Base-by-base conservation (phyloP, 2,888 invertebrate genomes). In the Hyposoter dolosus region DNA sequence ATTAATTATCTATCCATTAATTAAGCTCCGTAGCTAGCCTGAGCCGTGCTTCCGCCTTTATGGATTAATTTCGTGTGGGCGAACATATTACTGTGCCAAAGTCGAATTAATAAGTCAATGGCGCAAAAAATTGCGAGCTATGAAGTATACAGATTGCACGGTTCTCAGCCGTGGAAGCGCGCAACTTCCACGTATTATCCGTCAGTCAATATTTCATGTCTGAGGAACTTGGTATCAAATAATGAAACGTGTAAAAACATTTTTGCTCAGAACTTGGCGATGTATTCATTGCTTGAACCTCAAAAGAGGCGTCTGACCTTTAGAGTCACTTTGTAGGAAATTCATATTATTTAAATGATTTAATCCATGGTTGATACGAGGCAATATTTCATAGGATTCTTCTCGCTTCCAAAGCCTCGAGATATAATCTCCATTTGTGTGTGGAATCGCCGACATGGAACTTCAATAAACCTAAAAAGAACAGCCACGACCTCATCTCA, bases 361-460 rank as follows among this genome's bases (percentile, higher is more conserved):
- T 63, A 63, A 75, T 75, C 43, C 76, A n/a, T 3, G 35, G 35
- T 32, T 53, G 32, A 50, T 53, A n/a, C 0, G 45, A 15, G 60
- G 53, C 45, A 28, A 75, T 75, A 75, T 75, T 63, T 75, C 28
- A 75, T 10, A 63, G 75, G 32, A 75, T 77, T 66, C 28, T 56
- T 60, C 35, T 19, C 17, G 40, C 43, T 43, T 4, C 4, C 45
- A 28, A 63, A 17, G 4, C 23, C 28, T 19, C 32, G 47, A 77
- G 47, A 77, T 76, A 45, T 66, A 77, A 56, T 69, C 69, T 60
- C 17, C 19, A 4, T 45, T 47, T 60, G 45, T 10, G 45, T 40
- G 56, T 15, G 9, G 23, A 35, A 69, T 28, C 19, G 28, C 56
- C 35, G 47, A 47, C 28, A 50, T 15, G 72, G 63, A 82, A 43